A percentile compares a stretch with the other conserved stretches of the same genome.
phyloP scores from a whole-genome alignment of 2,113 vertebrate species.

The Chaetura pelagica region DNA sequence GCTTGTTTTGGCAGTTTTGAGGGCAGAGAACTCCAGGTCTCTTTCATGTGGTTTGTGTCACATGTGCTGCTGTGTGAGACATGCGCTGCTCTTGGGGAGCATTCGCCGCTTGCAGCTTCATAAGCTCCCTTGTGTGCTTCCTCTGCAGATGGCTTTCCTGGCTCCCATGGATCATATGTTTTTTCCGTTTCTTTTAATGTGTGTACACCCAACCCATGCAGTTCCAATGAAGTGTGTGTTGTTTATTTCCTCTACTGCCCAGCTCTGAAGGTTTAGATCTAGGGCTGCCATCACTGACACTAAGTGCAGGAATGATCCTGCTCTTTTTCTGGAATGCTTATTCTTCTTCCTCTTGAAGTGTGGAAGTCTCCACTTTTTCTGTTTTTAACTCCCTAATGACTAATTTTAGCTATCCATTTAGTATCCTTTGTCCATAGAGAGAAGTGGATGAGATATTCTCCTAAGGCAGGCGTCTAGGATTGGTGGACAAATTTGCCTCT shows the following conservation, averaged over 20 bases:
- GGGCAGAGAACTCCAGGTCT: neutral
- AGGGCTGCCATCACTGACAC: neutral
- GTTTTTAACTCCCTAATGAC: neutral
- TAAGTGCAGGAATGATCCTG: neutral
- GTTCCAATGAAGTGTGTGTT: slow-evolving; percentile 1
- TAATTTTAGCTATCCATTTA: slow-evolving; percentile 18
- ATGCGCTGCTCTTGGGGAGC: neutral
- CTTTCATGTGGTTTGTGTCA: slow-evolving; percentile 59
- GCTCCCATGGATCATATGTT: slow-evolving; percentile 18
- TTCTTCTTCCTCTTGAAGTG: neutral
- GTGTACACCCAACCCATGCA: slow-evolving; percentile 17
- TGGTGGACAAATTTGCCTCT: neutral
- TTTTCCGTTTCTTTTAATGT: slow-evolving; percentile 40
- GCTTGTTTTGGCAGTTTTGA: slow-evolving; percentile 46
- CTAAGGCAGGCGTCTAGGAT: neutral
- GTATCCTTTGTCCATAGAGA: neutral
- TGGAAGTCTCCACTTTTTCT: neutral
- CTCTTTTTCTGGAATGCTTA: neutral
- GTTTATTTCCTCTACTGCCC: slow-evolving; percentile 31
- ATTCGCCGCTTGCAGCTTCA: neutral
- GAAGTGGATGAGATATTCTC: neutral
- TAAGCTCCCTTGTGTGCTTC: neutral
- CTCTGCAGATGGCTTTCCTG: slow-evolving; percentile 52
- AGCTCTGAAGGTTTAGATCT: neutral
- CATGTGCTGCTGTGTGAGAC: slow-evolving; percentile 38